Percentiles rank a stretch among this genome's conserved stretches.
Conservation (phyloP, 2,797 vertebrate species). For the Adrianichthys oophorus region DNA sequence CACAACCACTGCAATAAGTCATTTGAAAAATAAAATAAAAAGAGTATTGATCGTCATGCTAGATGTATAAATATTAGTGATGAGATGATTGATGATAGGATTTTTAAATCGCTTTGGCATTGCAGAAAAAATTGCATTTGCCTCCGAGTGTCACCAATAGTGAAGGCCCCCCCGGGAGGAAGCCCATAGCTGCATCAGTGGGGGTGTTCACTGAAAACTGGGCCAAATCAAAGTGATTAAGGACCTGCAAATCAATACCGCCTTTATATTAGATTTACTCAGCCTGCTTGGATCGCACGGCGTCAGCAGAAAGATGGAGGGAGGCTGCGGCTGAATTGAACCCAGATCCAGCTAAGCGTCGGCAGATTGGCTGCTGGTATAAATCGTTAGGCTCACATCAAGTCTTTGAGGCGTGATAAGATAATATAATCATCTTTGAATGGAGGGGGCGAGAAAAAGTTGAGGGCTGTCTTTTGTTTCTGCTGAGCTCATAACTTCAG, state of each 20-base stretch:
- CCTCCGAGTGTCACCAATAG: slow-evolving; percentile 28
- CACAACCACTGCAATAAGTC: no score
- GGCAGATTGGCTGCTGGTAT: slow-evolving; percentile 53
- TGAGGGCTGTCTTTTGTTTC: slow-evolving; percentile 38
- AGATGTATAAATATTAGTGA: slow-evolving; percentile 65
- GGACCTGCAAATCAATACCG: slow-evolving; percentile 76
- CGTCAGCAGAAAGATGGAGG: slow-evolving; percentile 73
- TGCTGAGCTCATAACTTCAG: slow-evolving; percentile 42
- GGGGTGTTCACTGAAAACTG: slow-evolving; percentile 70
- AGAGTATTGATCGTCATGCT: slow-evolving; percentile 40
- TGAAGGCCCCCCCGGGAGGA: slow-evolving; percentile 47
- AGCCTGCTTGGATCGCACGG: slow-evolving; percentile 51
- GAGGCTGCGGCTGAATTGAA: slow-evolving; percentile 43
- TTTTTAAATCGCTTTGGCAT: slow-evolving; percentile 62
- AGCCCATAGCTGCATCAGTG: slow-evolving; percentile 39
- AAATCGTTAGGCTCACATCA: slow-evolving; percentile 63
- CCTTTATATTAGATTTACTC: slow-evolving; percentile 81
- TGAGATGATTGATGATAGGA: slow-evolving; percentile 72
- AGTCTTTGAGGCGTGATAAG: slow-evolving; percentile 50
- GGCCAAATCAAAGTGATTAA: slow-evolving; percentile 82
- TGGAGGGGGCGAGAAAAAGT: slow-evolving; percentile 13
- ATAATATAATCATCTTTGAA: slow-evolving; percentile 58
- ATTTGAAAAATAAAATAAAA: slow-evolving; percentile 5
- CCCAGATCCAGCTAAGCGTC: slow-evolving; percentile 44
- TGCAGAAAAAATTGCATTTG: slow-evolving; percentile 63